Base-by-base conservation (phyloP, 1,140 invertebrate species). In the Apis dorsata region DNA sequence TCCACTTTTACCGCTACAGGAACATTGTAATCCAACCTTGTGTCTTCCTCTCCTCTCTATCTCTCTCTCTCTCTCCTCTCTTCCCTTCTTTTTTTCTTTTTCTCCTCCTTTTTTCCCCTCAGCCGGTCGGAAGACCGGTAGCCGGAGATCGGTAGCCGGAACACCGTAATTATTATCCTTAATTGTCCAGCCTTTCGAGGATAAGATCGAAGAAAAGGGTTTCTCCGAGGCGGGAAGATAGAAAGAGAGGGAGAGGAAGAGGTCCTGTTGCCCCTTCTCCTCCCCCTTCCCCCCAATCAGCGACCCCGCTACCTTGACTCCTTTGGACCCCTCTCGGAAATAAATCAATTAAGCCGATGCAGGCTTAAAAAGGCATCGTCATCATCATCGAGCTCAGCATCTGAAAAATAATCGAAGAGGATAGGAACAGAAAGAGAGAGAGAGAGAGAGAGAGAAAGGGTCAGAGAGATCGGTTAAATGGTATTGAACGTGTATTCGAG, bases 271-370 rank as follows among this genome's bases (percentile, higher is more conserved):
- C 66, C 74, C 76, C 73, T 8, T 51, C 55, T n/a, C 28, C 79
- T n/a, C 59, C 49, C n/a, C 28, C 49, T 65, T 60, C 21, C 15
- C 72, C 62, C 85, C 85, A 86, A 86, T 85, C 69, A 78, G 75
- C 49, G 66, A 65, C 53, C 73, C 81, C 74, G 78, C 62, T 85
- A 63, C 82, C 77, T 78, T 82, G 65, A 74, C 68, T 75, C 57
- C 34, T 44, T 7, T 76, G 81, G 77, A 78, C 86, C 86, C 34
- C 86, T 86, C 81, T 88, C 81, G 81, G 88, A 88, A 88, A 88
- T 89, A 89, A 89, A 89, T 89, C 88, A 89, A 89, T 89, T 89
- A 89, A 89, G 88, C 87, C 81, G 85, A 89, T 86, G 84, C 87
- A 84, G 87, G 76, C 72, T 83, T 83, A 86, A 89, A 44, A 88